phyloP scores from a whole-genome alignment of 2,888 invertebrate genomes.

The Nymphalis urticae region DNA sequence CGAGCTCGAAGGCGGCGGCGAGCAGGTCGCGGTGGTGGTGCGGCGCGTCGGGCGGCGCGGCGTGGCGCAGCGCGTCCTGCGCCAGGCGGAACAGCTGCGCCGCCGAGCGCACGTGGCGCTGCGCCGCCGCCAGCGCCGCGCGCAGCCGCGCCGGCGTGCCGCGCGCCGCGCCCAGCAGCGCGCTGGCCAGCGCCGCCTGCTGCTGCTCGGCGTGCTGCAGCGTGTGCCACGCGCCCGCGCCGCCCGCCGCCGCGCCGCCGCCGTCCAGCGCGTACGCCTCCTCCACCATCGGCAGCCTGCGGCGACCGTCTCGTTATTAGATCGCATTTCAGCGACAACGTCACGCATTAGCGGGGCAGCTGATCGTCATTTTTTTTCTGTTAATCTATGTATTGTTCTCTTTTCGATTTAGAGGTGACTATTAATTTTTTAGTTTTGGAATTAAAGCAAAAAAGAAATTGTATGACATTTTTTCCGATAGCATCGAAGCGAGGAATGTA shows the following conservation, averaged over 20 bases:
- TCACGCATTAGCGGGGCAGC: no score
- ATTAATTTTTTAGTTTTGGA: no score
- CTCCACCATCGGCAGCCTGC: constrained; percentile 87
- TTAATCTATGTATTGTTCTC: no score
- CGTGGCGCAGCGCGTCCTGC: constrained; percentile 91
- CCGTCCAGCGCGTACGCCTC: constrained; percentile 71
- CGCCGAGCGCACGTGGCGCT: constrained; percentile 91
- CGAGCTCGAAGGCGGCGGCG: constrained; percentile 90
- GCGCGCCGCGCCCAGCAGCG: constrained; percentile 64
- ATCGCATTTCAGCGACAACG: no score
- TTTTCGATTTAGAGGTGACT: no score
- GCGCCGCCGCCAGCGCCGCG: constrained; percentile 89
- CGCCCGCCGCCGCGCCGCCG: constrained; percentile 60
- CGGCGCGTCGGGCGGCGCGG: constrained; percentile 88
- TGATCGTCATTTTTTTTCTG: not conserved
- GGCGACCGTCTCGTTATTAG: not conserved
- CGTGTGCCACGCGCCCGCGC: constrained; percentile 87
- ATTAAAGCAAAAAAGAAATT: no score
- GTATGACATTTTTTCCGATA: no score
- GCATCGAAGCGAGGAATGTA: constrained; percentile 28
- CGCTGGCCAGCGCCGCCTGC: constrained; percentile 47
- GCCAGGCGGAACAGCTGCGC: constrained; percentile 92
- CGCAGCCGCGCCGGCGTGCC: constrained; percentile 86
- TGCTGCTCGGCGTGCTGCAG: constrained; percentile 76
- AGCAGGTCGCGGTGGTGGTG: constrained; percentile 89